These are phyloP conservation scores for Agonopterix subpropinquella DNA, from an alignment of 2,888 invertebrate genomes.

Conservation along the genomic window DNA sequence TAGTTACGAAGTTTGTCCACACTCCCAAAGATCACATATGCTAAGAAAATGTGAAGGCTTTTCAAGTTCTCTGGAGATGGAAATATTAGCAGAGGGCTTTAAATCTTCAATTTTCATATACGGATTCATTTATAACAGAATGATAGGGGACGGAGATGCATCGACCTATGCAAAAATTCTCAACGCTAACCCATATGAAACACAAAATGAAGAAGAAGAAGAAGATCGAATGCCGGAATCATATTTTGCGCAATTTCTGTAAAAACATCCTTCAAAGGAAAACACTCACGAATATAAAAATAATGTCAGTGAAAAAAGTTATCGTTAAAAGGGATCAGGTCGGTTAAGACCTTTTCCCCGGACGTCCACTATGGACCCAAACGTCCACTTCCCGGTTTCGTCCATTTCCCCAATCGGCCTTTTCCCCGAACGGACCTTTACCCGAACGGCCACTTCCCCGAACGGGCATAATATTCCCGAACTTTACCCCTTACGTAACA, in stretches of 20 bases:
- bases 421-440: too few relatives aligned
- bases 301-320: conserved; percentile 5
- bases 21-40: conserved; percentile 10
- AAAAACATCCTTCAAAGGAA: conserved; percentile 9
- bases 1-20: too few relatives aligned
- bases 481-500: too few relatives aligned
- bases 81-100: conserved; percentile 16
- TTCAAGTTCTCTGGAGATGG: conserved; percentile 13
- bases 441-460: too few relatives aligned
- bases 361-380: too few relatives aligned
- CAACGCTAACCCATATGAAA: conserved; percentile 9
- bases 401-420: too few relatives aligned
- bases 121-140: conserved; percentile 11
- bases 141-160: conserved; percentile 13
- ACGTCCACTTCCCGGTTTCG: too few relatives aligned
- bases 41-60: conserved; percentile 13
- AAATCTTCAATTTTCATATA: conserved; percentile 13
- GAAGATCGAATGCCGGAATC: conserved; percentile 20
- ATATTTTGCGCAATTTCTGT: conserved; percentile 18
- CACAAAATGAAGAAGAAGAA: conserved; percentile 11
- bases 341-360: too few relatives aligned
- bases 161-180: conserved; percentile 11
- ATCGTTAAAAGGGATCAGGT: conserved; percentile 2
- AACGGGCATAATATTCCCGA: too few relatives aligned
- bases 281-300: conserved; percentile 5